phyloP scores from a whole-genome alignment of 2,113 vertebrate genomes.

The Sminthopsis crassicaudata region DNA sequence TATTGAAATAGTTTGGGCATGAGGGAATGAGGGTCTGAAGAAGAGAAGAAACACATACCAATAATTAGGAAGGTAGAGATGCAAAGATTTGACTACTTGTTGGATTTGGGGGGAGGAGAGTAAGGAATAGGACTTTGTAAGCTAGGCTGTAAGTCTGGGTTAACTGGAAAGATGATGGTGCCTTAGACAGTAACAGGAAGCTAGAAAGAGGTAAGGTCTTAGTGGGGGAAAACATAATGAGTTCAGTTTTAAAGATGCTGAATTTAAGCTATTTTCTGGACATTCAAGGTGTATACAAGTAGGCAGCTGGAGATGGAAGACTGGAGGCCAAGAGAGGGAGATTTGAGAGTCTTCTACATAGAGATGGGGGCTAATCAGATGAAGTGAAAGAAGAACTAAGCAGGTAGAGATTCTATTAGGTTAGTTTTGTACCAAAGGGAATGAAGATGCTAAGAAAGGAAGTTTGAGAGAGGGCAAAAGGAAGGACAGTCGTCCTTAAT shows the following conservation, averaged over 20 bases:
- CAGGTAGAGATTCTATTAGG: not conserved
- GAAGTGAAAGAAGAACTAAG: not conserved
- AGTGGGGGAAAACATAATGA: not conserved
- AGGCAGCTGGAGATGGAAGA: not conserved
- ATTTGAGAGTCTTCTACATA: not conserved
- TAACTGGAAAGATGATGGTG: not conserved
- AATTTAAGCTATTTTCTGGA: not conserved
- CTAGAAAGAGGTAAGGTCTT: not conserved
- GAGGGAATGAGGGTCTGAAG: not conserved
- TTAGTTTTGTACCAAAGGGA: conserved; percentile 14
- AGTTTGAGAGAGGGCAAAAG: not conserved
- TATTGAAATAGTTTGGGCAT: not conserved
- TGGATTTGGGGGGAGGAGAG: not conserved
- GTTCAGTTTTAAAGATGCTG: not conserved
- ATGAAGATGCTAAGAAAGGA: not conserved
- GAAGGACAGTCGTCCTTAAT: not conserved
- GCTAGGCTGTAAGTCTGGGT: not conserved
- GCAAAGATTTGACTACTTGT: not conserved
- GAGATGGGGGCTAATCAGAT: not conserved
- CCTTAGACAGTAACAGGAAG: not conserved
- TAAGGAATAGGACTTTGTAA: not conserved
- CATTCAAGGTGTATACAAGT: not conserved
- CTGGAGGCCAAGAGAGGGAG: not conserved
- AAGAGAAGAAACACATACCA: not conserved
- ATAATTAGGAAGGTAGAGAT: not conserved